These are phyloP conservation scores for Cheilosia urbana DNA, from an alignment of 2,888 invertebrate genomes.

Conservation along the genomic window DNA sequence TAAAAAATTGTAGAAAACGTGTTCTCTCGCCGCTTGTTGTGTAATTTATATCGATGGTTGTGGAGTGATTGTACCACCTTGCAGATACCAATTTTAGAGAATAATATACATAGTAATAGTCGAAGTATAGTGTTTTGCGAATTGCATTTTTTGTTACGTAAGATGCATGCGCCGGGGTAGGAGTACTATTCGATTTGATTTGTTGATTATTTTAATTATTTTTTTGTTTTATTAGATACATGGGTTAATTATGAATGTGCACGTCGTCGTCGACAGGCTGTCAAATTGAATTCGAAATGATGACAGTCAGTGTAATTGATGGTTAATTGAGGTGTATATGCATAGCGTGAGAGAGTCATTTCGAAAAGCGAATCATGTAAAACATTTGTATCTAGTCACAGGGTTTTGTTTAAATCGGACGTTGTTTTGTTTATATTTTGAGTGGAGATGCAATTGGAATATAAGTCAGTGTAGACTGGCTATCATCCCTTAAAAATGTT, in stretches of 20 bases:
- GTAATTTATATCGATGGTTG: slow-evolving; percentile 67
- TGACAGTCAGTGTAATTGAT: slow-evolving; percentile 34
- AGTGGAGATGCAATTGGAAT: not conserved
- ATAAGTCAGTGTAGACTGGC: not conserved
- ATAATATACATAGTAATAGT: slow-evolving; percentile 45
- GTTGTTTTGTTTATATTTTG: not conserved
- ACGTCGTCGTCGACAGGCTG: slow-evolving; percentile 43
- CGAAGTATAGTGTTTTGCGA: slow-evolving; percentile 23
- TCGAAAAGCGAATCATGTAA: not conserved
- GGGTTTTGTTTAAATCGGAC: not conserved
- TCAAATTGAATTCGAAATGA: slow-evolving; percentile 40
- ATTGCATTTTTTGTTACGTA: slow-evolving; percentile 57
- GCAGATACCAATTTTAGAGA: slow-evolving; percentile 71
- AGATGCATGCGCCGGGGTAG: slow-evolving; percentile 22
- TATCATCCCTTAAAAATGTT: too few relatives aligned
- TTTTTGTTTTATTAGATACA: slow-evolving; percentile 29
- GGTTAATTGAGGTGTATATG: slow-evolving; percentile 3
- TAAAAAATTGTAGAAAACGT: slow-evolving; percentile 51
- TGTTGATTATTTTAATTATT: slow-evolving; percentile 62
- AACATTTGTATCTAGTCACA: not conserved
- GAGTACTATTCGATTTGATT: slow-evolving; percentile 56
- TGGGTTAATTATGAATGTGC: slow-evolving; percentile 37
- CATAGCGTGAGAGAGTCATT: slow-evolving; percentile 13
- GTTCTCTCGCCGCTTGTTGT: slow-evolving; percentile 68
- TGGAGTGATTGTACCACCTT: slow-evolving; percentile 73